Evolutionary conservation across 2,888 invertebrate species (phyloP), one percentile per base, ranked within the genome.

Genomic region (Drosophila quasianomalipes): DNA sequence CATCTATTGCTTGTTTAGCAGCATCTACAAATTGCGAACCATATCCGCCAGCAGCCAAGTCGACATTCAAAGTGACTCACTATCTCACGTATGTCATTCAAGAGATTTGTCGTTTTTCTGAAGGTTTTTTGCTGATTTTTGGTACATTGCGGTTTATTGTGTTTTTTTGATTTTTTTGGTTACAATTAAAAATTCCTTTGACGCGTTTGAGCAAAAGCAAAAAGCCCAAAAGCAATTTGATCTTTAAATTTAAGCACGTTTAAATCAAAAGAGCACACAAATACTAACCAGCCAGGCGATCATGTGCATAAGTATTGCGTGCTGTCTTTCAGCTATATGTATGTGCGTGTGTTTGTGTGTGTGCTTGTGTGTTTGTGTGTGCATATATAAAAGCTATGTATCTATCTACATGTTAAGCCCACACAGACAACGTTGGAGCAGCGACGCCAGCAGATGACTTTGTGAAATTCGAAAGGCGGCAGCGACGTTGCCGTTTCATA

Each of bases 231-330:
- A 74, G 83, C 83, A 89, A 87, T 87, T 89, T 83, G 85, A 89
- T 87, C 89, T 87, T 87, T 87, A 87, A 89, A 87, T 87, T 87
- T 87, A 87, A 87, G 85, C 89, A 89, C 89, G 86, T 87, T 87
- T 85, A 86, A 88, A 85, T 83, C 82, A 88, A 88, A 85, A 85
- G 83, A 88, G 83, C 83, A 76, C 85, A 82, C 85, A 70, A 62
- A 72, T 57, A 86, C 83, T 66, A 78, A 22, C 22, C 65, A 69
- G 59, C 39, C 52, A 60, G 60, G 60, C 78, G 67, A 78, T 74
- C 72, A 72, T 79, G 41, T 75, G 79, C 75, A 62, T 51, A 79
- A 61, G 79, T 78, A 70, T 78, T 78, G 78, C 67, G 79, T 79
- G 79, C 63, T 64, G 64, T 78, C 70, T 66, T 28, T 30, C 41